These are phyloP conservation scores for Pseudoatta argentina DNA, from an alignment of 1,140 invertebrate species.

Conservation along the genomic window DNA sequence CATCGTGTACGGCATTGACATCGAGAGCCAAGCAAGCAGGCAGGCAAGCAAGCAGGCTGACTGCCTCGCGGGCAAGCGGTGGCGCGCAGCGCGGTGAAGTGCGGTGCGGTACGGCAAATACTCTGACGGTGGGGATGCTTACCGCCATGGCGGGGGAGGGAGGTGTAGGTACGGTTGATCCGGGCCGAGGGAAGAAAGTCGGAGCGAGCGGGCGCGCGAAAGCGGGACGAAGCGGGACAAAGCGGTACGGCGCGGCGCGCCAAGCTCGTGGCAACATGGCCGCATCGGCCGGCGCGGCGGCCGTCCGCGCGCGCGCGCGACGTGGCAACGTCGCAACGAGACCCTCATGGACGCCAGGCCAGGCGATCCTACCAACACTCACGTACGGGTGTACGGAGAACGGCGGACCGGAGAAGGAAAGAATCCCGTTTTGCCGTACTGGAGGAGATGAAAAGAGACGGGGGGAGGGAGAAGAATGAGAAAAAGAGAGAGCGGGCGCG, in stretches of 20 bases:
- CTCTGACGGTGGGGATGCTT: slow-evolving; percentile 63
- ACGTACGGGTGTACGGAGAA: slow-evolving; percentile 76
- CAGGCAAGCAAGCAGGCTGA: slow-evolving; percentile 77
- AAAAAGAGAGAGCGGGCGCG: background rate
- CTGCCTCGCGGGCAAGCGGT: slow-evolving; percentile 74
- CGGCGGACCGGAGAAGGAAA: slow-evolving; percentile 83
- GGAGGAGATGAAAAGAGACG: slow-evolving; percentile 69
- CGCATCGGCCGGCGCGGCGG: background rate
- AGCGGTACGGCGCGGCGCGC: slow-evolving; percentile 35
- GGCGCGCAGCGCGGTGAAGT: slow-evolving; percentile 59
- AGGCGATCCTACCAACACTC: slow-evolving; percentile 80
- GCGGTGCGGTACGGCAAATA: slow-evolving; percentile 64
- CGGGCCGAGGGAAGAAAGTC: slow-evolving; percentile 60
- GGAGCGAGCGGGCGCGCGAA: slow-evolving; percentile 26
- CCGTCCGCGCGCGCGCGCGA: slow-evolving; percentile 30
- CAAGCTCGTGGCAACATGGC: slow-evolving; percentile 45
- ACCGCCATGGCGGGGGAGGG: slow-evolving; percentile 51
- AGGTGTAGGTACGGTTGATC: slow-evolving; percentile 74
- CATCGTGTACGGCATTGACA: slow-evolving; percentile 76
- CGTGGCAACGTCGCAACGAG: slow-evolving; percentile 75
- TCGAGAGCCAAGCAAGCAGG: slow-evolving; percentile 76
- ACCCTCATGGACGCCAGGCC: slow-evolving; percentile 80
- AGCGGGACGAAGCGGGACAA: slow-evolving; percentile 52
- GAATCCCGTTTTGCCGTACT: slow-evolving; percentile 84
- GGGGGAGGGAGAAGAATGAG: background rate